phyloP scores from a whole-genome alignment of 64 coral and sea anemone genomes.

The Pachyseris speciosa region DNA sequence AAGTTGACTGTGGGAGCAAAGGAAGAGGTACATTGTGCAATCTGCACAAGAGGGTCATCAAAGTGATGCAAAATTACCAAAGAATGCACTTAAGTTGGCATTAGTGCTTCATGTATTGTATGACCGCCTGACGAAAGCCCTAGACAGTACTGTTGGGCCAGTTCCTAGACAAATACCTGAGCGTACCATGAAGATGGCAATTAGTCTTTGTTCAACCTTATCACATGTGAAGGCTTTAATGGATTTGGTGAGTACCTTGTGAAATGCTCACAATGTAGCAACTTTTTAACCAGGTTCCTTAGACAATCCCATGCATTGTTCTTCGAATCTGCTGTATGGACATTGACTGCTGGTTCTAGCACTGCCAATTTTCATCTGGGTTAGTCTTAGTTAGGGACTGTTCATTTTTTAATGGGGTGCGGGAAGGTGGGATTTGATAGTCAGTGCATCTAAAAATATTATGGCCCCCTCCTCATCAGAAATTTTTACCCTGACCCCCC shows the following conservation, averaged over 20 bases:
- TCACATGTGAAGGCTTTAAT: neutral
- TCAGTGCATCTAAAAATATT: too few species aligned
- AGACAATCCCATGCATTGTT: neutral
- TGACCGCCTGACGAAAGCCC: slow-evolving; percentile 24
- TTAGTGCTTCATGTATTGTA: neutral
- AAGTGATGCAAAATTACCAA: slow-evolving; percentile 35
- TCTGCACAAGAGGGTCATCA: neutral
- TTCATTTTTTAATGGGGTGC: too few species aligned
- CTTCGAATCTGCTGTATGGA: neutral
- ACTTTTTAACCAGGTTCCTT: neutral
- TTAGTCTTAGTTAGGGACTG: neutral
- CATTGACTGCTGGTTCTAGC: neutral
- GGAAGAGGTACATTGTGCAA: neutral
- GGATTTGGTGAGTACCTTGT: neutral
- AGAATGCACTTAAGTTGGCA: slow-evolving; percentile 29
- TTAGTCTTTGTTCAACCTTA: neutral
- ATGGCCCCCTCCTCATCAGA: too few species aligned
- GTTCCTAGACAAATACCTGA: neutral
- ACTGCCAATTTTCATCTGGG: neutral
- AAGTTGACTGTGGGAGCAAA: slow-evolving; percentile 10
- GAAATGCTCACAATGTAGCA: neutral
- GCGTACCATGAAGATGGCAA: slow-evolving; percentile 14
- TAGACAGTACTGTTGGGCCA: slow-evolving; percentile 22
- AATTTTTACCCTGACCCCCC: too few species aligned
- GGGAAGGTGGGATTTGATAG: too few species aligned